A percentile compares a stretch with the other conserved stretches of the same genome.
phyloP scores from a whole-genome alignment of 1,140 invertebrate species.

The Popillia japonica region DNA sequence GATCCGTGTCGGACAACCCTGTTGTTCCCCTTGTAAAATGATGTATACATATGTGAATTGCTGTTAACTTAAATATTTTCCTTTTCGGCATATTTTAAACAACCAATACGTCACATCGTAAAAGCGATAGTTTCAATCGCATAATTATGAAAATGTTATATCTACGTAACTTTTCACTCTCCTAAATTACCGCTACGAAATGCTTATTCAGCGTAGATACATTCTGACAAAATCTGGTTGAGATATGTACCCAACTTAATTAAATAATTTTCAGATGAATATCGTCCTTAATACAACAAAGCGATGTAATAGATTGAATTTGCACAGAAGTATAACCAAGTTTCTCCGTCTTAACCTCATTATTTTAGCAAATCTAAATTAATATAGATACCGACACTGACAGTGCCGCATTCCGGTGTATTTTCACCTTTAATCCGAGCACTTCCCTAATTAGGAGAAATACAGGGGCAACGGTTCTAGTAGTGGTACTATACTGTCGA shows the following conservation, averaged over 20 bases:
- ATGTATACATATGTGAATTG: too few relatives aligned
- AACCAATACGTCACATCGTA: too few relatives aligned
- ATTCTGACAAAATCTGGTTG: not conserved
- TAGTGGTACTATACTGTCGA: not conserved
- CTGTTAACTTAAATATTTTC: too few relatives aligned
- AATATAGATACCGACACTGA: conserved; percentile 13
- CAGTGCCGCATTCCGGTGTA: not conserved
- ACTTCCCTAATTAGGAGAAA: conserved; percentile 25
- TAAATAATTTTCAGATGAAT: not conserved
- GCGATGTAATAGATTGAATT: not conserved
- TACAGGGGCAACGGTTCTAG: not conserved
- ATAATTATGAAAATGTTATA: too few relatives aligned
- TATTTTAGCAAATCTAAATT: conserved; percentile 31
- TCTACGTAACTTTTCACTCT: too few relatives aligned
- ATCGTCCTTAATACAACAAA: conserved; percentile 1
- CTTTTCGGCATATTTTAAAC: too few relatives aligned
- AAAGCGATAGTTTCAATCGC: too few relatives aligned
- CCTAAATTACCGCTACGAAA: too few relatives aligned
- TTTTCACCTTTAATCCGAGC: conserved; percentile 15
- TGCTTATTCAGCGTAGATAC: not conserved
- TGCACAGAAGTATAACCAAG: not conserved
- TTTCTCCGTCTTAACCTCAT: not conserved
- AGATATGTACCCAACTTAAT: not conserved
- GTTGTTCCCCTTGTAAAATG: too few relatives aligned
- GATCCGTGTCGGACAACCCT: too few relatives aligned